These are phyloP conservation scores for Callithrix jacchus DNA, from an alignment of 2,113 vertebrate genomes.

Conservation along the genomic window DNA sequence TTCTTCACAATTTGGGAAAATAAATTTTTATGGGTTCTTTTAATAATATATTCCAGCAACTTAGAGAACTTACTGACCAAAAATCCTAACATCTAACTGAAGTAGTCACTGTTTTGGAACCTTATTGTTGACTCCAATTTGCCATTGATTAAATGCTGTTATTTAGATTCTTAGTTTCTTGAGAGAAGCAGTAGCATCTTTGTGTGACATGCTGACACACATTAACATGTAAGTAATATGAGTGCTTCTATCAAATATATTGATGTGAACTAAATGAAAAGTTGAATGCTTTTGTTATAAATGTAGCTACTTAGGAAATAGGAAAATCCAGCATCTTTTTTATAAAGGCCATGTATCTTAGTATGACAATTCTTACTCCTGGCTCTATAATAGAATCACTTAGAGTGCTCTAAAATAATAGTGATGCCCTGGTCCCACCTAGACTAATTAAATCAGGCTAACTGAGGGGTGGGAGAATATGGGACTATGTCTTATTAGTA, in stretches of 20 bases:
- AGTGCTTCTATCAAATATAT: not conserved
- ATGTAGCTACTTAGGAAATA: not conserved
- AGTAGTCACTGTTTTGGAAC: not conserved
- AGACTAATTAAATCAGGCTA: constrained; percentile 37
- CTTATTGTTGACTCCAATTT: not conserved
- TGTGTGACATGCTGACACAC: not conserved
- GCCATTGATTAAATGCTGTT: not conserved
- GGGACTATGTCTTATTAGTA: not conserved
- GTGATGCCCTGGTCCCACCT: not conserved
- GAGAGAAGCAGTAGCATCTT: not conserved
- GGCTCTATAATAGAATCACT: not conserved
- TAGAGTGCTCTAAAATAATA: not conserved
- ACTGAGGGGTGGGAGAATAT: not conserved
- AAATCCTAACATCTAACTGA: not conserved
- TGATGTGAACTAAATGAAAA: not conserved
- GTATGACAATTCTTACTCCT: not conserved
- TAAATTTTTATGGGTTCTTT: not conserved
- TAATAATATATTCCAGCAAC: not conserved
- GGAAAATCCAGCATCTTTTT: not conserved
- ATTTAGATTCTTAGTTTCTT: constrained; percentile 14
- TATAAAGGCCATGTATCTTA: not conserved
- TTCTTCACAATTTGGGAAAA: not conserved
- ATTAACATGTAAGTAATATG: not conserved
- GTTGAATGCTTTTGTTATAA: constrained; percentile 45
- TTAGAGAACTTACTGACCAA: not conserved